These are phyloP conservation scores for Cyclargus thomasi DNA, from an alignment of 1,140 invertebrate genomes.

Conservation along the genomic window DNA sequence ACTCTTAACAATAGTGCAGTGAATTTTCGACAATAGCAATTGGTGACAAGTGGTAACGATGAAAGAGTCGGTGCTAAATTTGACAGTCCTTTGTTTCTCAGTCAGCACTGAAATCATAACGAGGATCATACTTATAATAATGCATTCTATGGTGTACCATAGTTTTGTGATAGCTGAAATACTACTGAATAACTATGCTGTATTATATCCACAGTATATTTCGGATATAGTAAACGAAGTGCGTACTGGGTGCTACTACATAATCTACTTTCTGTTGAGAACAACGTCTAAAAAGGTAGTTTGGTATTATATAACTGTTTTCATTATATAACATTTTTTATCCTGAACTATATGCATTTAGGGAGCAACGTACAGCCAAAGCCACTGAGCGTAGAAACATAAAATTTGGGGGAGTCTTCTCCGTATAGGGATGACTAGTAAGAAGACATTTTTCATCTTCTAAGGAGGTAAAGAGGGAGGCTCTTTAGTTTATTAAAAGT, in stretches of 20 bases:
- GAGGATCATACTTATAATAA: slow-evolving; percentile 45
- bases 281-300: slow-evolving; percentile 35
- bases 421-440: too few relatives aligned
- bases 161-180: slow-evolving; percentile 55
- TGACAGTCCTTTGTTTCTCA: not conserved
- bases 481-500: too few relatives aligned
- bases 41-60: not conserved
- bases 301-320: too few relatives aligned
- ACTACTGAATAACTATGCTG: slow-evolving; percentile 52
- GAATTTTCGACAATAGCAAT: too few relatives aligned
- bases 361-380: too few relatives aligned
- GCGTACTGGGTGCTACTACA: slow-evolving; percentile 25
- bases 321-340: too few relatives aligned
- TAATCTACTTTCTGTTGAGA: slow-evolving; percentile 26
- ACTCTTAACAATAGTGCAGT: not conserved
- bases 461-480: too few relatives aligned
- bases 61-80: slow-evolving; percentile 7
- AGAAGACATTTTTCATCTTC: too few relatives aligned
- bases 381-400: too few relatives aligned
- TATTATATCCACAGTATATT: slow-evolving; percentile 48
- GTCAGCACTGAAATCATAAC: slow-evolving; percentile 30
- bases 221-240: slow-evolving; percentile 31
- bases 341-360: too few relatives aligned
- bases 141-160: slow-evolving; percentile 55
- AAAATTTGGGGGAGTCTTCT: too few relatives aligned